These are phyloP conservation scores for Calidris pugnax DNA, from an alignment of 2,113 vertebrate species.

Conservation along the genomic window DNA sequence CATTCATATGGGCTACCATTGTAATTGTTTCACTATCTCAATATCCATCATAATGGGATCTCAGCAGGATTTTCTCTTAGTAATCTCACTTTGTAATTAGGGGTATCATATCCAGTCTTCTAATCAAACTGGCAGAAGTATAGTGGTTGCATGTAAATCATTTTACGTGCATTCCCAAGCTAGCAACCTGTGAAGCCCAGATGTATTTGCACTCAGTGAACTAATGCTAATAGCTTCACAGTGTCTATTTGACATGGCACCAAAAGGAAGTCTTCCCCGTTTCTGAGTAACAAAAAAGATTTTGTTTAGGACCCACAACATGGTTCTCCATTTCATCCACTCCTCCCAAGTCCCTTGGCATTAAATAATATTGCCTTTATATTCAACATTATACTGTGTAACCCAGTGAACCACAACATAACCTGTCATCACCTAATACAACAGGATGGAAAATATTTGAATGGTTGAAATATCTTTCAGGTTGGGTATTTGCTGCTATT, in stretches of 20 bases:
- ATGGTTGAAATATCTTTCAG: too few species aligned
- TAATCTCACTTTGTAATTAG: slow-evolving; percentile 40
- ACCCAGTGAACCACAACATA: slow-evolving; percentile 47
- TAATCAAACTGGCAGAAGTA: neutral
- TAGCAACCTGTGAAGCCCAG: neutral
- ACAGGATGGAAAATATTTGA: slow-evolving; percentile 16
- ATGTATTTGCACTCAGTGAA: neutral
- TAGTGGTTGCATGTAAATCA: neutral
- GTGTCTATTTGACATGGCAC: neutral
- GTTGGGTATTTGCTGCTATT: slow-evolving; percentile 6
- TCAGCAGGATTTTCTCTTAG: neutral
- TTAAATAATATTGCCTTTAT: slow-evolving; percentile 42
- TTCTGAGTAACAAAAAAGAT: neutral
- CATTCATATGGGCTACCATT: neutral
- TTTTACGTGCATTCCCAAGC: neutral
- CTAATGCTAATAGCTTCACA: neutral
- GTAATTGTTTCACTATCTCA: slow-evolving; percentile 24
- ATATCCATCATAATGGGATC: slow-evolving; percentile 27
- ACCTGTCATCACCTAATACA: slow-evolving; percentile 41
- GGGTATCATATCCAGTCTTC: neutral
- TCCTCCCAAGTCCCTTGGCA: neutral
- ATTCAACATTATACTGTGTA: slow-evolving; percentile 11
- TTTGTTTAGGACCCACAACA: slow-evolving; percentile 17
- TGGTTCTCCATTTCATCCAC: neutral
- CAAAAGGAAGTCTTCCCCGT: neutral